Conservation (phyloP, 2,797 vertebrate species). For the Diplodus sargus region DNA sequence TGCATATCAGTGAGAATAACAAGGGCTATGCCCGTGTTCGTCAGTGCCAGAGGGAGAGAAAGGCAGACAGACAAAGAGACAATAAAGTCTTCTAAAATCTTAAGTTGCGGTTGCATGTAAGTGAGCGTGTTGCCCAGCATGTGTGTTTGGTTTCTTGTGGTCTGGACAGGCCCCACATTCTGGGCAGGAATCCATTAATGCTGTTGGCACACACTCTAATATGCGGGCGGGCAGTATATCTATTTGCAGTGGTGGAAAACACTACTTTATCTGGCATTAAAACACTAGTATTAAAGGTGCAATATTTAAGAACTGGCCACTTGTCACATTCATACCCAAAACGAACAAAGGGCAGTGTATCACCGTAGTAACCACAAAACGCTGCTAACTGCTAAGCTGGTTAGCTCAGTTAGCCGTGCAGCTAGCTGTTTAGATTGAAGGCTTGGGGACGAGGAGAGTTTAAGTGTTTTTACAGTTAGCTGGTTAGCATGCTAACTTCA, state of each 20-base stretch:
- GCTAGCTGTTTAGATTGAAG: no score
- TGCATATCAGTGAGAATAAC: slow-evolving; percentile 34
- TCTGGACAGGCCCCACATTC: slow-evolving; percentile 50
- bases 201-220: slow-evolving; percentile 25
- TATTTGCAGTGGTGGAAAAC: slow-evolving; percentile 9
- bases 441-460: no score
- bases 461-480: no score
- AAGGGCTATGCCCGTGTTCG: neutral
- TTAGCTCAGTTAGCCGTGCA: no score
- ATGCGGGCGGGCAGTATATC: slow-evolving; percentile 16
- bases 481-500: no score
- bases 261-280: slow-evolving; percentile 6
- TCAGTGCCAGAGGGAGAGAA: neutral
- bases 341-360: no score
- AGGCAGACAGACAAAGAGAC: slow-evolving; percentile 20
- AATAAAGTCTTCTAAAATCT: slow-evolving; percentile 27
- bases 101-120: slow-evolving; percentile 53
- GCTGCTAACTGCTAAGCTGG: no score
- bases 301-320: no score
- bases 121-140: slow-evolving; percentile 59
- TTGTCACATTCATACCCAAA: no score
- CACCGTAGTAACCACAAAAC: no score
- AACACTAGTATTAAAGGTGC: no score
- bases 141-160: slow-evolving; percentile 67
- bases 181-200: slow-evolving; percentile 42